Base-by-base conservation (phyloP, 2,888 invertebrate species). In the Stictocephala bisonia region DNA sequence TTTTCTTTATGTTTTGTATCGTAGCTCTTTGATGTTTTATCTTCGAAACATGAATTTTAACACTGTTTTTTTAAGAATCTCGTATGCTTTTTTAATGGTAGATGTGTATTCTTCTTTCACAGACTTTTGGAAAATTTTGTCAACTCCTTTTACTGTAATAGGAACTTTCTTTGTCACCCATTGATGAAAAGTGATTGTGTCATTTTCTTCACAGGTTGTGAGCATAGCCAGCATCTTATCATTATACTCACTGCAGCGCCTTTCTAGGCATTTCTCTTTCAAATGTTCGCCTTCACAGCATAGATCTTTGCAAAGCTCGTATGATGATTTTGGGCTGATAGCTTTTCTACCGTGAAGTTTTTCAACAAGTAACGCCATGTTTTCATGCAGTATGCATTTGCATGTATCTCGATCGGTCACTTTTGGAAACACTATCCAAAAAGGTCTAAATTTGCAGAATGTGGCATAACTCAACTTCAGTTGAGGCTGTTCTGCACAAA, bases 231-330 rank as follows among this genome's bases (percentile, higher is more conserved):
- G 35, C 22, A n/a, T 64, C 64, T 71, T 71, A n/a, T 71, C 31
- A 35, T 56, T 56, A 44, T 58, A 71, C 35, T 26, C n/a, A 58
- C 40, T 41, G 58, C 70, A 71, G 24, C 58, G 41, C 44, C 70
- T 71, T 71, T 71, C 56, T 15, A 71, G 56, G 41, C 70, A 71
- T 71, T 53, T 58, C 35, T 58, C 56, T 56, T 58, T 41, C 22
- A 71, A 66, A 66, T 66, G 56, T 20, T 71, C 70, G n/a, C 58
- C 58, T 71, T 41, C 56, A 58, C 58, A 71, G 70, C 70, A 71
- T 40, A 71, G 40, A 53, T 6, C 20, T 53, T 71, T 71, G 27
- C 56, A 53, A 41, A 71, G 56, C 41, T 71, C 58, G 15, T 53
- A 53, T 41, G 31, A 27, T 26, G 53, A 53, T 53, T 51, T 70